Percentiles rank a stretch among this genome's conserved stretches.
These are phyloP conservation scores for Lepisosteus oculatus DNA, from an alignment of 2,113 vertebrate species.

Conservation along the genomic window DNA sequence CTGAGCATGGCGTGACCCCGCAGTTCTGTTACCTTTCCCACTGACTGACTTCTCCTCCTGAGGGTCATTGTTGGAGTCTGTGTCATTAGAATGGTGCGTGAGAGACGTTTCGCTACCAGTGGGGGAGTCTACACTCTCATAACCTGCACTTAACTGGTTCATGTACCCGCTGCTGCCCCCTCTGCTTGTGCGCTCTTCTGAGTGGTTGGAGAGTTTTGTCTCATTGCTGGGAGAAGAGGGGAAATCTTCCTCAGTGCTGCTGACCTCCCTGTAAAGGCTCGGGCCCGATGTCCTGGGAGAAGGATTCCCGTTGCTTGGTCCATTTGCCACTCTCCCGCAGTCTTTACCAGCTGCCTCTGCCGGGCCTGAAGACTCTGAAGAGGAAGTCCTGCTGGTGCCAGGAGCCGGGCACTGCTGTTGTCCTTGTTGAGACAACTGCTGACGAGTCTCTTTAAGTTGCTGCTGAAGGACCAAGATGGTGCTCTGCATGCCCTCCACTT, in stretches of 20 bases:
- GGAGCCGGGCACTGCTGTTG: constrained; percentile 70
- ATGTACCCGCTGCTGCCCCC: constrained; percentile 78
- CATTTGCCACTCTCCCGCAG: constrained; percentile 89
- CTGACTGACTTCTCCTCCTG: constrained; percentile 89
- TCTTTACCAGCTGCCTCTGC: constrained; percentile 78
- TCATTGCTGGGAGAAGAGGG: constrained; percentile 83
- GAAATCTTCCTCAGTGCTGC: constrained; percentile 87
- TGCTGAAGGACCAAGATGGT: constrained; percentile 98
- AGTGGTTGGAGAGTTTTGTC: constrained; percentile 92
- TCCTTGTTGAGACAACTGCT: constrained; percentile 82
- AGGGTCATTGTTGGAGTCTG: constrained; percentile 95
- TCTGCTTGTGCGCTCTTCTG: constrained; percentile 85
- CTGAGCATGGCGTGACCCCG: constrained; percentile 87
- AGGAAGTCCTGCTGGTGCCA: constrained; percentile 83
- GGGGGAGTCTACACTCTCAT: constrained; percentile 98
- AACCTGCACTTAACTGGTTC: constrained; percentile 92
- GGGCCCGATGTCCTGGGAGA: constrained; percentile 84
- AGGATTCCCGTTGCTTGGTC: constrained; percentile 89
- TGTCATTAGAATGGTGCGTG: constrained; percentile 97
- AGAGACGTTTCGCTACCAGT: constrained; percentile 97
- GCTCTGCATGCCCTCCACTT: constrained; percentile 99
- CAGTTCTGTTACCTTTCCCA: constrained; percentile 95
- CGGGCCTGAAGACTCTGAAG: constrained; percentile 70
- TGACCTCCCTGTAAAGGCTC: constrained; percentile 89
- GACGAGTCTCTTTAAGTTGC: constrained; percentile 87